phyloP scores from a whole-genome alignment of 2,113 vertebrate genomes.

The Hypomesus transpacificus region DNA sequence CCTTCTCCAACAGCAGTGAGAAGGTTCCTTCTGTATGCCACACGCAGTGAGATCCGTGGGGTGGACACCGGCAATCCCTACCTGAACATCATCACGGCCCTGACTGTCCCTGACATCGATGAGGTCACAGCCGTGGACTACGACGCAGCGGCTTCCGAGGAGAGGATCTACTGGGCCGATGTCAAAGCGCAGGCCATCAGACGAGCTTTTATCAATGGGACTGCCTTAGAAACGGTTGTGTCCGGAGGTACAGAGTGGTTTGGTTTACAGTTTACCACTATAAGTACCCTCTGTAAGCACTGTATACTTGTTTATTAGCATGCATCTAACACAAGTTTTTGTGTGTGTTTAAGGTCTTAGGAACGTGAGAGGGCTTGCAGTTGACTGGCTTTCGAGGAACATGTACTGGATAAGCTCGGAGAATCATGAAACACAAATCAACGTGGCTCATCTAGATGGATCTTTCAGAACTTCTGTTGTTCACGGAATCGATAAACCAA shows the following conservation, averaged over 20 bases:
- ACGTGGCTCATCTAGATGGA: slow-evolving; percentile 81
- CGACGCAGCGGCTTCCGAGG: slow-evolving; percentile 69
- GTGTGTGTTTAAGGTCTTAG: slow-evolving; percentile 73
- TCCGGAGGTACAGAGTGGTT: slow-evolving; percentile 73
- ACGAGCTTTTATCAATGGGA: slow-evolving; percentile 83
- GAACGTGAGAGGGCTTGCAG: slow-evolving; percentile 80
- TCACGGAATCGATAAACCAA: slow-evolving; percentile 84
- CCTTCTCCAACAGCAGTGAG: slow-evolving; percentile 74
- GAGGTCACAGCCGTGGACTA: slow-evolving; percentile 85
- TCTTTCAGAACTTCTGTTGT: slow-evolving; percentile 85
- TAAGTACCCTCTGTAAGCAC: neutral
- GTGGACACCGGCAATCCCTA: slow-evolving; percentile 87
- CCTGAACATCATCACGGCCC: slow-evolving; percentile 85
- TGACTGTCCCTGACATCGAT: slow-evolving; percentile 85
- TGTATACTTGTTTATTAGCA: neutral
- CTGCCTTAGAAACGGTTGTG: slow-evolving; percentile 79
- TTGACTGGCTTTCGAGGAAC: slow-evolving; percentile 87
- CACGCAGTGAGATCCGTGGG: slow-evolving; percentile 82
- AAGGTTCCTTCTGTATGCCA: slow-evolving; percentile 82
- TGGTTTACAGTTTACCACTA: neutral
- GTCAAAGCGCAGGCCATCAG: slow-evolving; percentile 86
- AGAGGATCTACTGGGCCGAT: slow-evolving; percentile 85
- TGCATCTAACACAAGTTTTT: neutral
- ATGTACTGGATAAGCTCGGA: slow-evolving; percentile 89
- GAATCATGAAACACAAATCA: slow-evolving; percentile 86